A percentile compares a stretch with the other conserved stretches of the same genome.
These are phyloP conservation scores for Argopecten irradians DNA, from an alignment of 1,140 invertebrate species.

Conservation along the genomic window DNA sequence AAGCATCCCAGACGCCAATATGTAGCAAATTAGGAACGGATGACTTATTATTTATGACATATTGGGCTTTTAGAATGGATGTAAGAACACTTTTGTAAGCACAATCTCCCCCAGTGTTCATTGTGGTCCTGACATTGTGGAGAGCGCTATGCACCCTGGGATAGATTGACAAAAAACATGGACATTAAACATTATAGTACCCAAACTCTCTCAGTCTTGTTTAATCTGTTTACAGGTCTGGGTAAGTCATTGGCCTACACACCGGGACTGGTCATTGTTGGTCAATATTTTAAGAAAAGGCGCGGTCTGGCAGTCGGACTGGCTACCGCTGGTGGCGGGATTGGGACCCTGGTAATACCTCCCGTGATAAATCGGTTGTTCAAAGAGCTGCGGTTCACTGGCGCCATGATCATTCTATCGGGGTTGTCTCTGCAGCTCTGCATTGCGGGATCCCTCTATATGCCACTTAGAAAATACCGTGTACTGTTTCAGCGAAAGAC, in stretches of 20 bases:
- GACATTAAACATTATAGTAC: too few relatives aligned
- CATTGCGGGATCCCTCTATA: slow-evolving; percentile 32
- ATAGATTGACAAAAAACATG: too few relatives aligned
- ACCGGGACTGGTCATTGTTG: slow-evolving; percentile 28
- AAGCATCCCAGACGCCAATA: too few relatives aligned
- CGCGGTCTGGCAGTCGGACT: slow-evolving; percentile 38
- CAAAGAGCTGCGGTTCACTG: slow-evolving; percentile 27
- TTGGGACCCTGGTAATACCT: slow-evolving; percentile 28
- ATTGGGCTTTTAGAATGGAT: too few relatives aligned
- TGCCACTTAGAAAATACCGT: not conserved
- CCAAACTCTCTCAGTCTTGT: too few relatives aligned
- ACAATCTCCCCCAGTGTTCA: too few relatives aligned
- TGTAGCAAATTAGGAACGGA: too few relatives aligned
- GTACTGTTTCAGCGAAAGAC: not conserved
- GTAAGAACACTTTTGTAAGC: too few relatives aligned
- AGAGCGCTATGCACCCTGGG: too few relatives aligned
- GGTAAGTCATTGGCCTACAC: slow-evolving; percentile 32
- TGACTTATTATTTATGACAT: too few relatives aligned
- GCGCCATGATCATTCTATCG: slow-evolving; percentile 35
- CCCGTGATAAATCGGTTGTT: slow-evolving; percentile 30
- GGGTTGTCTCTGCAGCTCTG: slow-evolving; percentile 39
- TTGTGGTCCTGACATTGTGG: too few relatives aligned
- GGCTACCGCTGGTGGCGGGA: slow-evolving; percentile 37
- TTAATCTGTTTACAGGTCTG: slow-evolving; percentile 19
- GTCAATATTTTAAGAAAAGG: slow-evolving; percentile 42